Evolutionary conservation across 2,797 vertebrate species (phyloP), one percentile per base, ranked within the genome.

Genomic region (Perdix hodgsoniae): DNA sequence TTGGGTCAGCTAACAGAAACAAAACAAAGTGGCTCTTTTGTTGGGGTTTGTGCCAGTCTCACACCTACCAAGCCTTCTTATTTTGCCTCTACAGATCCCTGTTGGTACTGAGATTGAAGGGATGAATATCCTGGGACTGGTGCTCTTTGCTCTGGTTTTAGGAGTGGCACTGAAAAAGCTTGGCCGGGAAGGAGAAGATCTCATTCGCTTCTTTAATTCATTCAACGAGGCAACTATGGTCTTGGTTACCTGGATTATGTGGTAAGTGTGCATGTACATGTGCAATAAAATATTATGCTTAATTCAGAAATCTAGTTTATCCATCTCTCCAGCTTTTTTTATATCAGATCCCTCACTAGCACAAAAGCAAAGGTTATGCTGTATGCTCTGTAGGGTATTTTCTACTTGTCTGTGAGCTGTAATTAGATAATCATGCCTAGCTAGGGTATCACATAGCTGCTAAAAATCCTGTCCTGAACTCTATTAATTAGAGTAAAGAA

Each of bases 171-270:
- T 99, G 91, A 98, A 98, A 94, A 99, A 99, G 88, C 98, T 99
- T 40, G 99, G 99, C 63, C 92, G 91, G 0, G 99, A 99, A 96
- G 99, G 99, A 69, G 99, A 99, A 94, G 99, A 99, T 80, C 98
- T 99, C 19, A 99, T 99, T 80, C 98, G 98, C 35, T 99, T 99
- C 97, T 99, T 99, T 97, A 99, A 98, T 27, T 98, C 99, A 2
- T 99, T 99, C 97, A 99, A 99, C 4, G 99, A 99, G 94, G 99
- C 99, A 24, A 99, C 99, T 3, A 99, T 99, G 99, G 99, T 99
- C 78, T 96, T 99, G 93, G 99, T 99, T 73, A 98, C 99, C 14
- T 99, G 99, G 99, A 99, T 99, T 96, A 99, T 99, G 99, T 99
- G 99, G 99, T 99, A 90, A 98, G 99, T 98, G 52, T 63, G 44